Conservation (phyloP, 2,888 invertebrate genomes). For the Drosophila tripunctata region DNA sequence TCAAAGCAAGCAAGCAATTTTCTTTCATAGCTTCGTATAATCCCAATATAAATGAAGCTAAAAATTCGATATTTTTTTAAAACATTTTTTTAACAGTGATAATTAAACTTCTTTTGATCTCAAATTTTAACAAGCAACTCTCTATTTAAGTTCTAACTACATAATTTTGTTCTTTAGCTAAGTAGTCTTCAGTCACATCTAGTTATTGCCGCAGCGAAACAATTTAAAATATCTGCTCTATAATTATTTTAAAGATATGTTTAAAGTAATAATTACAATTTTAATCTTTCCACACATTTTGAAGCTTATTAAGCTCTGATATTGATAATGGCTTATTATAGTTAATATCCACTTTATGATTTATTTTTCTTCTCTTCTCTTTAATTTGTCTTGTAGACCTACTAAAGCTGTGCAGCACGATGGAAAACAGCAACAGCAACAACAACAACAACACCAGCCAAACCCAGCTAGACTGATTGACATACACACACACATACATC, state of each 20-base stretch:
- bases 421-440: conserved; percentile 37
- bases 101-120: too few relatives aligned
- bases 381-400: conserved; percentile 53
- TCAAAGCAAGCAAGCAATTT: too few relatives aligned
- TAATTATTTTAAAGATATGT: background rate
- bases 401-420: conserved; percentile 58
- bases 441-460: conserved; percentile 51
- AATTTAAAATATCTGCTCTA: background rate
- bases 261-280: background rate
- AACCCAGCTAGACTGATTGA: conserved; percentile 76
- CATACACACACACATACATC: conserved; percentile 35
- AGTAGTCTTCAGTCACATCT: too few relatives aligned
- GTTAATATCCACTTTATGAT: conserved; percentile 11
- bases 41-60: too few relatives aligned
- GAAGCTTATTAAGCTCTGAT: conserved; percentile 11
- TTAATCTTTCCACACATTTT: conserved; percentile 5
- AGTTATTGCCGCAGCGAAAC: background rate
- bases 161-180: too few relatives aligned
- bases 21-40: too few relatives aligned
- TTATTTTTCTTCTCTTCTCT: conserved; percentile 3
- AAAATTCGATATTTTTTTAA: too few relatives aligned
- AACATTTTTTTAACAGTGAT: too few relatives aligned
- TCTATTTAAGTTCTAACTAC: too few relatives aligned
- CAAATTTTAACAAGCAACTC: too few relatives aligned
- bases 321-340: conserved; percentile 37